Evolutionary conservation across 1,140 invertebrate genomes (phyloP).

Genomic region (Lepidostoma basale): DNA sequence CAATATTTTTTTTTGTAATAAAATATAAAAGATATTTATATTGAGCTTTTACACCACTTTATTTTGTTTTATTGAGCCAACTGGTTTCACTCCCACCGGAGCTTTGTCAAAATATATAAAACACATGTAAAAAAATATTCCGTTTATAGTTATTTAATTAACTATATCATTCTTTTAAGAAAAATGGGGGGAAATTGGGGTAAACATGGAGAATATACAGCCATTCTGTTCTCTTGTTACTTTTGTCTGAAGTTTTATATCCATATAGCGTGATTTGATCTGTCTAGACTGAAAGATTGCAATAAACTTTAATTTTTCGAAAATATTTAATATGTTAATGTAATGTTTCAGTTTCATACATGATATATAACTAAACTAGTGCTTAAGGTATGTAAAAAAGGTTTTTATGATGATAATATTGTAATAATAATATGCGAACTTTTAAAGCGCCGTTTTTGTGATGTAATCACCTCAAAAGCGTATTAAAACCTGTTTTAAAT

Average conservation of each 20-base stretch:
- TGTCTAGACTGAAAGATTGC: not conserved
- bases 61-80: too few species aligned
- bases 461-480: too few species aligned
- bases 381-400: not conserved
- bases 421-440: too few species aligned
- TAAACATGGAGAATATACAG: not conserved
- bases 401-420: not conserved
- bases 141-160: too few species aligned
- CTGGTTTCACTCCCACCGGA: too few species aligned
- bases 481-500: too few species aligned
- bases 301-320: not conserved
- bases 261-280: not conserved
- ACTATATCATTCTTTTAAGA: not conserved
- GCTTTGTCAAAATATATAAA: too few species aligned
- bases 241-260: not conserved
- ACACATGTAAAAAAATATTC: too few species aligned
- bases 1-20: not conserved
- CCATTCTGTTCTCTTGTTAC: not conserved
- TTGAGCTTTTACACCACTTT: too few species aligned
- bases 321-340: too few species aligned
- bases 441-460: too few species aligned
- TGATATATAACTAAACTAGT: not conserved
- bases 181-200: not conserved
- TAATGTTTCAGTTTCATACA: not conserved
- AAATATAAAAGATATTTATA: not conserved